Conservation (phyloP, 2,113 vertebrate species). For the Pachypanchax playfairii region DNA sequence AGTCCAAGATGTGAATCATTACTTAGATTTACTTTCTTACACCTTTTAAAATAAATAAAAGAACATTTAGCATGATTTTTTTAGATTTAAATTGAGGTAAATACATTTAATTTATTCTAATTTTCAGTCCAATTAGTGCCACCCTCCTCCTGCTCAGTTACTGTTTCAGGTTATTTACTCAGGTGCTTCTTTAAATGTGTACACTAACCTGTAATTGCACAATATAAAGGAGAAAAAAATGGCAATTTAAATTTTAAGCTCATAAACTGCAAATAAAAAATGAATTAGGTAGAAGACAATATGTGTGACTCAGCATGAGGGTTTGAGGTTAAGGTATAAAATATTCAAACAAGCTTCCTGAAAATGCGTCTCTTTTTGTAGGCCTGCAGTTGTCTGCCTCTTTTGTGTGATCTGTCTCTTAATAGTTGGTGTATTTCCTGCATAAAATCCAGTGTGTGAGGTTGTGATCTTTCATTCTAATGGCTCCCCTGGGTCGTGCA, state of each 20-base stretch:
- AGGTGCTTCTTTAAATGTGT: conserved; percentile 1
- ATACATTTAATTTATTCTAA: too few relatives aligned
- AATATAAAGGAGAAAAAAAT: background rate
- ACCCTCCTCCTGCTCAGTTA: background rate
- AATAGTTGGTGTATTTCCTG: conserved; percentile 33
- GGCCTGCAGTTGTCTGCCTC: conserved; percentile 24
- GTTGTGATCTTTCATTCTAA: conserved; percentile 55
- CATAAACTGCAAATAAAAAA: conserved; percentile 1
- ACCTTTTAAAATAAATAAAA: too few relatives aligned
- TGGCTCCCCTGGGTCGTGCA: conserved; percentile 40
- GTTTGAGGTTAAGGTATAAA: conserved; percentile 9
- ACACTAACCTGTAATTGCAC: background rate
- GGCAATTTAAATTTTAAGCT: background rate
- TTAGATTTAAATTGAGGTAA: too few relatives aligned
- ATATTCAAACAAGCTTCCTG: conserved; percentile 16
- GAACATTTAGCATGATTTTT: too few relatives aligned
- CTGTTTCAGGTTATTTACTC: conserved; percentile 3
- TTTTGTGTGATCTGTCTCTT: conserved; percentile 47
- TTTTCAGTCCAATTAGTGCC: too few relatives aligned
- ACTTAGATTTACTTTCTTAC: too few relatives aligned
- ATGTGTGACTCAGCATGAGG: conserved; percentile 2
- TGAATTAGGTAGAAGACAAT: conserved; percentile 7
- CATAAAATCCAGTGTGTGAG: conserved; percentile 42
- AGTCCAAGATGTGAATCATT: too few relatives aligned
- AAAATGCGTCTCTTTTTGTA: conserved; percentile 24